Conservation (phyloP, 2,888 invertebrate genomes). For the Apotomis betuletana region DNA sequence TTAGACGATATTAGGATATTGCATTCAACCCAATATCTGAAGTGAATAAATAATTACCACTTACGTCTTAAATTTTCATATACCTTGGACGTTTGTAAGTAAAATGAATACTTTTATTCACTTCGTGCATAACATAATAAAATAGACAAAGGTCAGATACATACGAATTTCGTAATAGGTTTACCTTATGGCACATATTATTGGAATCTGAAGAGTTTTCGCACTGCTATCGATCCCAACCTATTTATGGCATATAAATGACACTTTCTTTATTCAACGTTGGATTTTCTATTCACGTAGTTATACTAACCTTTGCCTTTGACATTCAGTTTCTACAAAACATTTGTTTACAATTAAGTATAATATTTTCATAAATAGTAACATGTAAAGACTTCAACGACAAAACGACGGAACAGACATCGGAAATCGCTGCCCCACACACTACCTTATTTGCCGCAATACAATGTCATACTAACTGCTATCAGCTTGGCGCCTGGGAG, state of each 20-base stretch:
- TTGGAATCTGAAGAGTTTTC: background rate
- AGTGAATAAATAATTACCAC: background rate
- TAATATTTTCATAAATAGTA: background rate
- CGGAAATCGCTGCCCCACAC: no score
- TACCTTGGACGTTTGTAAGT: background rate
- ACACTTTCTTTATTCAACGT: conserved; percentile 3
- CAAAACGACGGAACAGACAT: no score
- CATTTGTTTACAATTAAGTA: background rate
- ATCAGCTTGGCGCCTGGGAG: no score
- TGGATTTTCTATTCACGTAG: background rate
- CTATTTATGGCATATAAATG: conserved; percentile 8
- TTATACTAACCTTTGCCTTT: background rate
- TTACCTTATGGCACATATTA: conserved; percentile 23
- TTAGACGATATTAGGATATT: background rate
- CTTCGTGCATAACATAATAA: background rate
- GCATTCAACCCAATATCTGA: background rate
- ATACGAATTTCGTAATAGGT: background rate
- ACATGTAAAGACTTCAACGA: no score
- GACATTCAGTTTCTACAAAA: background rate
- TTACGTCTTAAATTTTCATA: background rate
- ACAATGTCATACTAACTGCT: no score
- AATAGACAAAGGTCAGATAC: conserved; percentile 1
- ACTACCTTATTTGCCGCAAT: no score
- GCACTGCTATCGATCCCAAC: conserved; percentile 3
- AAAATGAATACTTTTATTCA: background rate